Base-by-base conservation (phyloP, 2,888 invertebrate species). In the Leptarthrus brevirostris region DNA sequence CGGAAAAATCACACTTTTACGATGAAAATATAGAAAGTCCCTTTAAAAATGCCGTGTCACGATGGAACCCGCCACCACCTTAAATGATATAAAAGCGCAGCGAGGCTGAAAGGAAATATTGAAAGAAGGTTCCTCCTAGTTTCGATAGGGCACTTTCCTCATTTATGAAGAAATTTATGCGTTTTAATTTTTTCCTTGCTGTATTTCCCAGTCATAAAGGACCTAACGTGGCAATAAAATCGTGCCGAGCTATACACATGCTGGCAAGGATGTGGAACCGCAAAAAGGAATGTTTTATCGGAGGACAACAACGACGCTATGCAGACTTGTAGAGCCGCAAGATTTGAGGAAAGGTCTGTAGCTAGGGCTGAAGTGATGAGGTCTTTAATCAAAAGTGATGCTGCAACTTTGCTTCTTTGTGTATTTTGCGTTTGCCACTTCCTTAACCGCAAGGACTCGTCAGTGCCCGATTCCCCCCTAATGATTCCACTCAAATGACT, bases 401-500 rank as follows among this genome's bases (percentile, higher is more conserved):
- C 26, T 66, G 66, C 47, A 66, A 66, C 47, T 66, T 66, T 49
- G 66, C 66, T 66, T 22, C 47, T 26, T 66, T 56, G 24, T 66
- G 22, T 66, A 66, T 26, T 66, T 26, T 49, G 66, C 47, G 14
- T 66, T 26, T 49, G 66, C 47, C 30, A 56, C 49, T 66, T 49
- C 47, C 14, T 36, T 66, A 66, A 47, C 66, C 47, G 66, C 24
- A 14, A 22, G 16, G 18, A 44, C 66, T 20, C 61, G 34, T 36
- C 58, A 8, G 10, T 18, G 16, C 10, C 40, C 40, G 66, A 49
- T 24, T n/a, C 66, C 36, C 30, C 49, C 66, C 26, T 47, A 47
- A 66, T 66, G 66, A 72, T 56, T 72, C 56, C 56, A 44, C 72
- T 14, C 47, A 72, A 72, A 72, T 72, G 72, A 72, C 72, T 72